Conservation (phyloP, 2,113 vertebrate species). For the Pseudopipra pipra region DNA sequence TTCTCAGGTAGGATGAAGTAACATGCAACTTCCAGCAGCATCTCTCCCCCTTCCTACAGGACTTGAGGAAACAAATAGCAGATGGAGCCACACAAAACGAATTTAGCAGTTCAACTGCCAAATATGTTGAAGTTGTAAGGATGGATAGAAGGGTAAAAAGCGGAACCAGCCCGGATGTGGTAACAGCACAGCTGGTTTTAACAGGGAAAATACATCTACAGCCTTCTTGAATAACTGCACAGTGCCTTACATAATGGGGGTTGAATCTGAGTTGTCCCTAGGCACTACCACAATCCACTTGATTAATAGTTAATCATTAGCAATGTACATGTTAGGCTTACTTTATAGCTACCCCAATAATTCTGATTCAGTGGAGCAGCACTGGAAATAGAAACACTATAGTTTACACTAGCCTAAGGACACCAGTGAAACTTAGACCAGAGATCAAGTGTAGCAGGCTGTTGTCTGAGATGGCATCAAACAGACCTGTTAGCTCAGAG, state of each 20-base stretch:
- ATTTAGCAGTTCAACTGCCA: background rate
- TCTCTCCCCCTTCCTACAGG: background rate
- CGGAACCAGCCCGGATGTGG: background rate
- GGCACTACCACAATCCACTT: background rate
- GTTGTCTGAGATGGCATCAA: background rate
- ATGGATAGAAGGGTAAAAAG: background rate
- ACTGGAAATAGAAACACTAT: background rate
- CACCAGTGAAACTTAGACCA: background rate
- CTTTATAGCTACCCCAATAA: conserved; percentile 3
- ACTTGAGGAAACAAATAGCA: background rate
- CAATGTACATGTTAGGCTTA: background rate
- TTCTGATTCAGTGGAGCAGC: background rate
- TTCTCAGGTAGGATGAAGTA: background rate
- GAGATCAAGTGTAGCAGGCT: background rate
- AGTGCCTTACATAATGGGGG: background rate
- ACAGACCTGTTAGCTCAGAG: background rate
- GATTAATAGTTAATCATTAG: conserved; percentile 34
- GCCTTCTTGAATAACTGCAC: background rate
- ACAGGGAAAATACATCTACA: background rate
- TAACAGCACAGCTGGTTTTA: background rate
- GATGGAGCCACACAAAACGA: background rate
- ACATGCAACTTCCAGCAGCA: background rate
- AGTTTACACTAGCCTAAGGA: background rate
- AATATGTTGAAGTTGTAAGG: background rate
- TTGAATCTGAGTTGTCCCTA: background rate